phyloP scores from a whole-genome alignment of 2,888 invertebrate species.

The Brachynemurus nebulosus region DNA sequence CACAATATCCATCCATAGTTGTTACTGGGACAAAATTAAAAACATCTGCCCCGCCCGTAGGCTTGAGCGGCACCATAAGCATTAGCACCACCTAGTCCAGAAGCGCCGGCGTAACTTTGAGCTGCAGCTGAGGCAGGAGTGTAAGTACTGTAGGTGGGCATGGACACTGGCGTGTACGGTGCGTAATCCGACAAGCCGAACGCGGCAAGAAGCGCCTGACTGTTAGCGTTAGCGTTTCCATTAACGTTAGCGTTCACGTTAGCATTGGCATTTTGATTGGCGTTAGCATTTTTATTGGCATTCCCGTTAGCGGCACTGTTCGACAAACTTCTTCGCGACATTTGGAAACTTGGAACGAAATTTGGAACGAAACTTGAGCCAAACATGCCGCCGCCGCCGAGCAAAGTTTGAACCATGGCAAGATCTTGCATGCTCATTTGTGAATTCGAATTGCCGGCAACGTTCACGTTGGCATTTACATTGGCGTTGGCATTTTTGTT shows the following conservation, averaged over 20 bases:
- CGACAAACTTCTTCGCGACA: background rate
- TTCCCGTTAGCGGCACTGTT: background rate
- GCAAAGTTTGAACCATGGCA: background rate
- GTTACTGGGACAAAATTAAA: no score
- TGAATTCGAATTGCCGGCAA: background rate
- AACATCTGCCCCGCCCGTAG: no score
- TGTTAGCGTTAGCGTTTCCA: slow-evolving; percentile 1
- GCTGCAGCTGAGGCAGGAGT: no score
- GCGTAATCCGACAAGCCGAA: background rate
- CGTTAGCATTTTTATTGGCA: background rate
- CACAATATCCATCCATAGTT: no score
- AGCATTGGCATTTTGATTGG: background rate
- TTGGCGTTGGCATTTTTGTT: slow-evolving; percentile 1
- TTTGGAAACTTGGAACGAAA: no score
- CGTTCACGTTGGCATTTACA: slow-evolving; percentile 3
- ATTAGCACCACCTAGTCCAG: background rate
- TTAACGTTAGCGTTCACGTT: background rate
- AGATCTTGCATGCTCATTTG: background rate
- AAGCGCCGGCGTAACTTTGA: background rate
- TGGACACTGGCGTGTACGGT: background rate
- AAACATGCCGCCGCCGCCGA: background rate
- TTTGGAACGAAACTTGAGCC: no score
- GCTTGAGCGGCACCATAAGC: background rate
- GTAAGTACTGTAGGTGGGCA: background rate
- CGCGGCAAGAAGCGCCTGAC: background rate